Evolutionary conservation across 2,888 invertebrate species (phyloP).

Genomic region (Luffia ferchaultella): DNA sequence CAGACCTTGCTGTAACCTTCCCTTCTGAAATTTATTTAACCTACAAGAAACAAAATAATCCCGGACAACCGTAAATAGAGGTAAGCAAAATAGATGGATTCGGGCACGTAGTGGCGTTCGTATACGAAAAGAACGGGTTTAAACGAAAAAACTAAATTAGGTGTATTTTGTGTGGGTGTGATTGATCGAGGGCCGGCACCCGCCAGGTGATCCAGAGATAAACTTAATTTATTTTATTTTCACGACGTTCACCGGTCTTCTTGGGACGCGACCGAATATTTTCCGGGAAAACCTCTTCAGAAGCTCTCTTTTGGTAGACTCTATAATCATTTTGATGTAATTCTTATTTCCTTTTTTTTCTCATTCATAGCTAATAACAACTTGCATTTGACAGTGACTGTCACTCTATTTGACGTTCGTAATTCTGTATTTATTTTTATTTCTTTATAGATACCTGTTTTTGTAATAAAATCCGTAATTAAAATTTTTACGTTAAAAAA

Average conservation of each 20-base stretch:
- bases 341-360: too few species aligned
- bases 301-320: neutral
- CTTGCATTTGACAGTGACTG: too few species aligned
- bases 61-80: too few species aligned
- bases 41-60: too few species aligned
- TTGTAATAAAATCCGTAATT: too few species aligned
- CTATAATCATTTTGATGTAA: neutral
- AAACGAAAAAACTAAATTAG: conserved; percentile 23
- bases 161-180: conserved; percentile 21
- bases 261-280: neutral
- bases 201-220: conserved; percentile 9
- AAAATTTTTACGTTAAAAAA: too few species aligned
- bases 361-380: too few species aligned
- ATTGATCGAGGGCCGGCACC: conserved; percentile 23
- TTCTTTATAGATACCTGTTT: too few species aligned
- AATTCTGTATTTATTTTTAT: too few species aligned
- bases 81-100: conserved; percentile 8
- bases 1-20: too few species aligned
- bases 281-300: neutral
- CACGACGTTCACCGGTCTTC: neutral
- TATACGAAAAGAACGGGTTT: conserved; percentile 14
- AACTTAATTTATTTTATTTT: conserved; percentile 10
- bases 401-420: too few species aligned
- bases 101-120: neutral
- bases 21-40: too few species aligned